A percentile compares a stretch with the other conserved stretches of the same genome.
Conservation (phyloP, 2,113 vertebrate genomes). For the Paracanthobrama guichenoti region DNA sequence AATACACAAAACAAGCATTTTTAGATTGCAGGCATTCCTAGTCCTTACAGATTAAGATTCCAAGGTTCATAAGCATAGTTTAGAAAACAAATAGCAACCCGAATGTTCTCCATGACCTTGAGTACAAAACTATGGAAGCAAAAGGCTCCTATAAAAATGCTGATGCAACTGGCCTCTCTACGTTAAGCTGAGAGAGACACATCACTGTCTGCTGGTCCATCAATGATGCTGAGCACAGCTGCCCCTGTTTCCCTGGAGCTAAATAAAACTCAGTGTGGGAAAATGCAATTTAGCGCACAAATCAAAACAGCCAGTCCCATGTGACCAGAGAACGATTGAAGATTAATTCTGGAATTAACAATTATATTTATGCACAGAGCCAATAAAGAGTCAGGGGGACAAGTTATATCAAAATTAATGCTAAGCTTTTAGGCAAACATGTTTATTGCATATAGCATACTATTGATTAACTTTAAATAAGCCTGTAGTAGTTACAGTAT, state of each 20-base stretch:
- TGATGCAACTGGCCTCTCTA: not conserved
- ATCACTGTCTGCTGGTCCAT: conserved; percentile 31
- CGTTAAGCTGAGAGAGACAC: conserved; percentile 58
- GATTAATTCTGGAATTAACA: conserved; percentile 49
- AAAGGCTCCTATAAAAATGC: conserved; percentile 21
- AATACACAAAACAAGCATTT: conserved; percentile 30
- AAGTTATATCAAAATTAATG: not conserved
- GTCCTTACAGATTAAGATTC: conserved; percentile 16
- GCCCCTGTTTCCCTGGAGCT: conserved; percentile 45
- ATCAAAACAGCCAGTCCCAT: conserved; percentile 37
- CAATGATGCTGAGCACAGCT: conserved; percentile 52
- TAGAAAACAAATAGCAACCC: conserved; percentile 30
- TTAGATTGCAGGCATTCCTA: conserved; percentile 1
- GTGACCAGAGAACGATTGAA: conserved; percentile 37
- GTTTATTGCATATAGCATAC: not conserved
- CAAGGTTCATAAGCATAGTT: not conserved
- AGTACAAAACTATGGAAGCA: not conserved
- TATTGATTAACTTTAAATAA: not conserved
- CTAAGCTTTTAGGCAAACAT: not conserved
- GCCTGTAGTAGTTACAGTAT: not conserved
- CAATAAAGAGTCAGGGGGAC: not conserved
- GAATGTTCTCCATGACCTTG: not conserved
- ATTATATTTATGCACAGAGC: not conserved
- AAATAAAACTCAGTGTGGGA: conserved; percentile 49
- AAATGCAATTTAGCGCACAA: conserved; percentile 45